These are phyloP conservation scores for Siniperca knerii DNA, from an alignment of 2,113 vertebrate genomes.

Conservation along the genomic window DNA sequence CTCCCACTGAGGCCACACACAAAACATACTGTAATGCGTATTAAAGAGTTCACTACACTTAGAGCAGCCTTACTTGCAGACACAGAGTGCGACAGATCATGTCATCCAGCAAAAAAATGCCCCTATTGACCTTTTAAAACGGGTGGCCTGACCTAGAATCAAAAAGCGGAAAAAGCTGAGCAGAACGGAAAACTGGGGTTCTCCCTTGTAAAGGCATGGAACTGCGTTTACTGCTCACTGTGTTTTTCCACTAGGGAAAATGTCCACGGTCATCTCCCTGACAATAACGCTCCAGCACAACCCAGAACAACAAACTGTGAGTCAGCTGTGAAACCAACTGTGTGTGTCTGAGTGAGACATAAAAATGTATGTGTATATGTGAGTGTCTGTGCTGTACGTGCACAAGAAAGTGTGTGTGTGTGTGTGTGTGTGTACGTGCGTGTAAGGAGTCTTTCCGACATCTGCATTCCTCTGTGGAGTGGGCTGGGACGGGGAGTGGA, in stretches of 20 bases:
- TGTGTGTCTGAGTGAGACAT: constrained; percentile 38
- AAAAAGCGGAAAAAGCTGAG: constrained; percentile 62
- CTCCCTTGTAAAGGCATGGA: constrained; percentile 71
- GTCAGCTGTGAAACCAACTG: constrained; percentile 66
- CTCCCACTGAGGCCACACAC: not conserved
- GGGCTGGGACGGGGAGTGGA: constrained; percentile 50
- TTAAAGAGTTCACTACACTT: not conserved
- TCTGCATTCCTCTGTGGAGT: constrained; percentile 66
- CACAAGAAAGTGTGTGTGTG: not conserved
- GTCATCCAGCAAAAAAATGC: constrained; percentile 10
- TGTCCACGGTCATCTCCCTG: constrained; percentile 71
- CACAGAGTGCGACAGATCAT: constrained; percentile 1
- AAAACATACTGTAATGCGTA: not conserved
- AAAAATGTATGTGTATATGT: not conserved
- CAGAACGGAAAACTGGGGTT: constrained; percentile 67
- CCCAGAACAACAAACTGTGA: constrained; percentile 69
- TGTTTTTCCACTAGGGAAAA: constrained; percentile 71
- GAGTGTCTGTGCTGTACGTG: not conserved
- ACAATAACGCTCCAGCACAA: constrained; percentile 58
- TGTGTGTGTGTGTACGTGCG: constrained; percentile 15
- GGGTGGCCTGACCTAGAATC: constrained; percentile 49
- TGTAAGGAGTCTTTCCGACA: constrained; percentile 63
- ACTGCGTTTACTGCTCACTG: constrained; percentile 56
- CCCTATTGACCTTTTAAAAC: constrained; percentile 29
- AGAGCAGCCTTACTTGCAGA: not conserved